These are phyloP conservation scores for Lordiphosa clarofinis DNA, from an alignment of 1,140 invertebrate species.

Conservation along the genomic window DNA sequence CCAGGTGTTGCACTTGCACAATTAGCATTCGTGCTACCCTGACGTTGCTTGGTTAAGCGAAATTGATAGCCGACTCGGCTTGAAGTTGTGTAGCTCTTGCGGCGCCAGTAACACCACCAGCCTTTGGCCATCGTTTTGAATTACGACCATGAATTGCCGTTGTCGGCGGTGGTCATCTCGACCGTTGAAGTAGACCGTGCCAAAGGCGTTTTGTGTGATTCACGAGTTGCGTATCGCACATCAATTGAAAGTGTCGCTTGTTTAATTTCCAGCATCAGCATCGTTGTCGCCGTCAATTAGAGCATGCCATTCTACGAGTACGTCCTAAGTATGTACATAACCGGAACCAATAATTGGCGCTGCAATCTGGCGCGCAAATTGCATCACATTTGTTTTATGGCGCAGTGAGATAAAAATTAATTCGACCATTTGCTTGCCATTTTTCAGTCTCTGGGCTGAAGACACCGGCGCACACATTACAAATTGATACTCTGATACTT, in stretches of 20 bases:
- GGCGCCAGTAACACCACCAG: constrained; percentile 6
- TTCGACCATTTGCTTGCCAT: not conserved
- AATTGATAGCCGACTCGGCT: constrained; percentile 15
- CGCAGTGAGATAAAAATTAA: not conserved
- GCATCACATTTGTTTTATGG: constrained; percentile 9
- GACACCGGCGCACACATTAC: not conserved
- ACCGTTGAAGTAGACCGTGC: too few relatives aligned
- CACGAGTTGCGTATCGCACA: too few relatives aligned
- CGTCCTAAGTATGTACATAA: not conserved
- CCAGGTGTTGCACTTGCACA: constrained; percentile 29
- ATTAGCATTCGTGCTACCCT: constrained; percentile 19
- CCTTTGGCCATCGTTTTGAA: constrained; percentile 4
- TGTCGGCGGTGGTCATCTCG: not conserved
- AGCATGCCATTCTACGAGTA: not conserved
- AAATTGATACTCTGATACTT: not conserved
- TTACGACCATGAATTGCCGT: constrained; percentile 3
- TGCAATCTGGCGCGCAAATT: not conserved
- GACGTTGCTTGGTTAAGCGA: constrained; percentile 14
- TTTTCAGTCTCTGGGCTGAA: not conserved
- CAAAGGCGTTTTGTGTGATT: too few relatives aligned
- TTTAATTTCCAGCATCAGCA: too few relatives aligned
- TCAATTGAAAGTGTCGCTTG: too few relatives aligned
- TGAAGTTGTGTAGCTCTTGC: constrained; percentile 1
- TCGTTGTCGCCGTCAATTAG: not conserved
- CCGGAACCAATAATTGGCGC: not conserved